Conservation (phyloP, 2,888 invertebrate species). For the Macaria notata region DNA sequence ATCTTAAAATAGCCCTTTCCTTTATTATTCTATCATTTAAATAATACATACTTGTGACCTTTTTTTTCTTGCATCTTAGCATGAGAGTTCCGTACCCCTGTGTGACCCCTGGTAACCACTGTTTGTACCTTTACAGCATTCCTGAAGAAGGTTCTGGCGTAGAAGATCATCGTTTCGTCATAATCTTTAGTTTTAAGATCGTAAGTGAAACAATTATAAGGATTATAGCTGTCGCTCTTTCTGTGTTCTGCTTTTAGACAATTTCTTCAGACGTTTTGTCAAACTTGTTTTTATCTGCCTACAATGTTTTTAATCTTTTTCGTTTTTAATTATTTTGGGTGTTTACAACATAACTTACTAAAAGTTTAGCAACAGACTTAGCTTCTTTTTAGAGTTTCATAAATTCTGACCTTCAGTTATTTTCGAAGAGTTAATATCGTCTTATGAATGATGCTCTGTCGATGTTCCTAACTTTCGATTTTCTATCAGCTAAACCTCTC, state of each 20-base stretch:
- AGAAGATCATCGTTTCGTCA: slow-evolving; percentile 68
- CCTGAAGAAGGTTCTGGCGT: slow-evolving; percentile 90
- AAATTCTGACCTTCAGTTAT: no score
- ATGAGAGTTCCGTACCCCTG: slow-evolving; percentile 42
- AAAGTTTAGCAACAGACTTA: no score
- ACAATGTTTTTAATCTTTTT: no score
- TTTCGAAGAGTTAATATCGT: no score
- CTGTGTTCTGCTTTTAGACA: slow-evolving; percentile 40
- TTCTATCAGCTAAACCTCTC: no score
- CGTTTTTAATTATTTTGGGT: no score
- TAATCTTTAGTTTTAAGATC: slow-evolving; percentile 82
- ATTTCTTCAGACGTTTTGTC: neutral
- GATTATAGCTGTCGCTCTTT: slow-evolving; percentile 45
- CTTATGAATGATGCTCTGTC: no score
- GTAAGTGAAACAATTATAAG: slow-evolving; percentile 64
- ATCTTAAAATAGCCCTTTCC: no score
- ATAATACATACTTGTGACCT: neutral
- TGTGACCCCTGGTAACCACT: slow-evolving; percentile 62
- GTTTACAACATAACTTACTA: no score
- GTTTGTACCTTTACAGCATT: slow-evolving; percentile 85
- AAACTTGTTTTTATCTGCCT: no score
- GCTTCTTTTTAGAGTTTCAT: no score
- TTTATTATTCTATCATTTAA: no score
- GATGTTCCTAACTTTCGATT: neutral
- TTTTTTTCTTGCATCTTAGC: slow-evolving; percentile 25